phyloP scores from a whole-genome alignment of 2,888 invertebrate species.

The Miltochrista miniata region DNA sequence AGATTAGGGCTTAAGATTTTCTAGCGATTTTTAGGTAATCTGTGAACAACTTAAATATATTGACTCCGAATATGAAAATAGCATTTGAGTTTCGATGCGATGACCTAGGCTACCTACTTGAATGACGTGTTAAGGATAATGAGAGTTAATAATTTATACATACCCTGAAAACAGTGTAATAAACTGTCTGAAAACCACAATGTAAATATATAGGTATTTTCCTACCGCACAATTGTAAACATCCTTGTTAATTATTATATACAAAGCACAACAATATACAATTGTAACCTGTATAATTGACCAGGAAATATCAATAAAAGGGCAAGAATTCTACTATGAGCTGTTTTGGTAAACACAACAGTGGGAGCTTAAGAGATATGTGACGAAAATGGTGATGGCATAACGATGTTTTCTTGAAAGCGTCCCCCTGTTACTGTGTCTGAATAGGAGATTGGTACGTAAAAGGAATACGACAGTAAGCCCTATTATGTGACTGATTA shows the following conservation, averaged over 20 bases:
- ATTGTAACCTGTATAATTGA: background rate
- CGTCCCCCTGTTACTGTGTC: constrained; percentile 32
- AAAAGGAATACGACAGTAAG: constrained; percentile 23
- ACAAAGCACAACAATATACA: background rate
- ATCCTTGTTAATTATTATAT: background rate
- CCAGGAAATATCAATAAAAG: background rate
- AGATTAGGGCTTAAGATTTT: no score
- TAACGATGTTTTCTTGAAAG: constrained; percentile 40
- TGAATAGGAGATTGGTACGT: constrained; percentile 30
- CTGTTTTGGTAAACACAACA: constrained; percentile 1
- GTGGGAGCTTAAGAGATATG: constrained; percentile 8
- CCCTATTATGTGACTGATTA: constrained; percentile 11
- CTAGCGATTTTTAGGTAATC: no score
- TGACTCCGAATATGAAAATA: no score
- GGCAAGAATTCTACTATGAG: background rate
- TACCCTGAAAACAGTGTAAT: background rate
- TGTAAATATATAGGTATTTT: constrained; percentile 2
- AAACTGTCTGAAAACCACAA: constrained; percentile 14
- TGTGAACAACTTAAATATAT: no score
- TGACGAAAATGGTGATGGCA: constrained; percentile 36
- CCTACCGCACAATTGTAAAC: background rate
- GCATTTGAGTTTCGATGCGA: no score
- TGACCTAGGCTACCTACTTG: no score
- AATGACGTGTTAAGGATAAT: no score
- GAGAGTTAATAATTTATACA: background rate